Conservation (phyloP, 2,888 invertebrate genomes). For the Tipula unca region DNA sequence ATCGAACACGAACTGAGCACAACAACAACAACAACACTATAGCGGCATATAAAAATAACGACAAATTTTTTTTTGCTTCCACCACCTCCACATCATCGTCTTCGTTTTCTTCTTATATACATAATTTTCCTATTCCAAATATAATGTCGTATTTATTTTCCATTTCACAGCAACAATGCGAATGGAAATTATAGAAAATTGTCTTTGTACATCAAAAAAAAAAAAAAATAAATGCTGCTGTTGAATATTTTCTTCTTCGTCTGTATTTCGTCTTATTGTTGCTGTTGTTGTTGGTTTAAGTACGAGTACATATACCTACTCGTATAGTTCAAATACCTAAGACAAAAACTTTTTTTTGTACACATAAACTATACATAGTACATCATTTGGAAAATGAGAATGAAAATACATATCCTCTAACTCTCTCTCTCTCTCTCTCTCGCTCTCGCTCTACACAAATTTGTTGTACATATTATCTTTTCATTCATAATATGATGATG, state of each 20-base stretch:
- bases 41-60: background rate
- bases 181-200: background rate
- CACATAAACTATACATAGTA: background rate
- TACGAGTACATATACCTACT: background rate
- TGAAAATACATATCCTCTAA: background rate
- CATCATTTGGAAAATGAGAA: background rate
- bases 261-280: background rate
- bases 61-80: background rate
- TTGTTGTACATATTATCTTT: background rate
- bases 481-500: background rate
- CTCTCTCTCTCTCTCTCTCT: background rate
- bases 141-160: background rate
- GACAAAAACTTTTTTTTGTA: background rate
- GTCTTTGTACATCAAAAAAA: background rate
- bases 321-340: background rate
- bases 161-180: background rate
- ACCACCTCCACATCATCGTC: background rate
- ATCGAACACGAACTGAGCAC: background rate
- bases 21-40: background rate
- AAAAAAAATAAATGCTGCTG: background rate
- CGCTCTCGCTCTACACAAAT: background rate
- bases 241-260: background rate
- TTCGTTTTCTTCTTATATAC: background rate
- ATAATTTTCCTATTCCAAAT: background rate
- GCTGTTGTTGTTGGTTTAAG: background rate